Conservation (phyloP, 1,140 invertebrate genomes). For the Lethrus apterus region DNA sequence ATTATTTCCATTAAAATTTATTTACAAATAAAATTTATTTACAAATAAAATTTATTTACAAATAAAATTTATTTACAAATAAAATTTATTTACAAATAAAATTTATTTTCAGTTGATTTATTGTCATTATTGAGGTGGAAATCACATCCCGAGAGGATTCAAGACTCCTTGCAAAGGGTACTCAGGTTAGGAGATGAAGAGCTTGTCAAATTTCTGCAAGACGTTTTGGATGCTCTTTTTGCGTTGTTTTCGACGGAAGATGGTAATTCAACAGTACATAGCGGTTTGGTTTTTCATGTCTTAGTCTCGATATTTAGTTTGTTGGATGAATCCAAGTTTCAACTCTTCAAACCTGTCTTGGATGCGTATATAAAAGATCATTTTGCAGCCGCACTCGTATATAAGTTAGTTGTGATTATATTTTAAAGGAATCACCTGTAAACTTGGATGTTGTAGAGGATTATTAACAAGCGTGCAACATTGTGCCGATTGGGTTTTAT, state of each 20-base stretch:
- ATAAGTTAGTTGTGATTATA: slow-evolving; percentile 60
- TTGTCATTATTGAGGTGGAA: slow-evolving; percentile 87
- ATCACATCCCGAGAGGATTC: slow-evolving; percentile 74
- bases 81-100: slow-evolving; percentile 7
- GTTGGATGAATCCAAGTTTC: slow-evolving; percentile 86
- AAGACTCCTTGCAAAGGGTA: slow-evolving; percentile 75
- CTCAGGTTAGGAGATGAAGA: slow-evolving; percentile 77
- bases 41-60: not conserved
- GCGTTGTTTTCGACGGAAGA: slow-evolving; percentile 91
- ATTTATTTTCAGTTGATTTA: slow-evolving; percentile 63
- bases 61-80: slow-evolving; percentile 3
- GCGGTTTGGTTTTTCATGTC: slow-evolving; percentile 58
- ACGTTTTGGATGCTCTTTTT: slow-evolving; percentile 90
- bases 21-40: not conserved
- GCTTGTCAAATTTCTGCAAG: slow-evolving; percentile 93
- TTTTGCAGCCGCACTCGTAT: slow-evolving; percentile 91
- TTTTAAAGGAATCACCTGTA: not conserved
- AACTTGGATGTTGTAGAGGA: too few species aligned
- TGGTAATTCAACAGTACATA: slow-evolving; percentile 65
- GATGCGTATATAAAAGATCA: slow-evolving; percentile 93
- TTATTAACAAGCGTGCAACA: slow-evolving; percentile 82
- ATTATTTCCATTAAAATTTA: slow-evolving; percentile 18
- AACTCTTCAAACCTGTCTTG: slow-evolving; percentile 91
- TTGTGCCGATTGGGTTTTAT: slow-evolving; percentile 81
- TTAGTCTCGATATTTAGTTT: slow-evolving; percentile 87